Conservation (phyloP, 2,113 vertebrate species). For the Heterocephalus glaber region DNA sequence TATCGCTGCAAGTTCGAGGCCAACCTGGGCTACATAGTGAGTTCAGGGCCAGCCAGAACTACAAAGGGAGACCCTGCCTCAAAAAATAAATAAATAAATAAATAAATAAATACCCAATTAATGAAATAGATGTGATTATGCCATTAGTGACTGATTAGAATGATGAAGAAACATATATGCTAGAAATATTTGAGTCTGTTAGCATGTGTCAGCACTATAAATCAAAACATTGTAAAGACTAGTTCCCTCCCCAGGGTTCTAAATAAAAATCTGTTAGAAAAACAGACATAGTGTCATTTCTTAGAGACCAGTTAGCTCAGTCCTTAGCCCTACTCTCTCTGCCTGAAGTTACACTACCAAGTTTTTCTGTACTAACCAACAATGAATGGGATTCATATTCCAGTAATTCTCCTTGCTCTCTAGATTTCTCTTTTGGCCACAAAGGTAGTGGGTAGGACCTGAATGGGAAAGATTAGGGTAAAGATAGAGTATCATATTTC, state of each 20-base stretch:
- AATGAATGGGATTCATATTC: neutral
- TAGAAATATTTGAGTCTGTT: conserved; percentile 5
- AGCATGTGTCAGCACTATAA: neutral
- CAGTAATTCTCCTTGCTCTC: neutral
- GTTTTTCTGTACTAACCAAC: neutral
- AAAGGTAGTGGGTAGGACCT: neutral
- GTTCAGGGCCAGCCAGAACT: no score
- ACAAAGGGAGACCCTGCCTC: no score
- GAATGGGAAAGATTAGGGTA: neutral
- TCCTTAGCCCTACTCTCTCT: neutral
- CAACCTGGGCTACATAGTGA: no score
- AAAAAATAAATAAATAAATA: no score
- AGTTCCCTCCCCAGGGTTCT: neutral
- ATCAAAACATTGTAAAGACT: conserved; percentile 42
- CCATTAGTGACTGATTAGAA: conserved; percentile 1
- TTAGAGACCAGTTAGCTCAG: neutral
- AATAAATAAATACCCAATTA: no score
- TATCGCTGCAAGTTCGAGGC: no score
- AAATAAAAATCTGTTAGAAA: conserved; percentile 62
- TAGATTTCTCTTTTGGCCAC: neutral
- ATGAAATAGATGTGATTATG: neutral
- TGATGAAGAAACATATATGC: neutral
- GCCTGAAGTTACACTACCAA: neutral
- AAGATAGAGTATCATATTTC: neutral
- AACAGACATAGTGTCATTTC: conserved; percentile 8